Percentiles rank a stretch among this genome's conserved stretches.
phyloP scores from a whole-genome alignment of 2,797 vertebrate genomes.

The Aulostomus chinensis region DNA sequence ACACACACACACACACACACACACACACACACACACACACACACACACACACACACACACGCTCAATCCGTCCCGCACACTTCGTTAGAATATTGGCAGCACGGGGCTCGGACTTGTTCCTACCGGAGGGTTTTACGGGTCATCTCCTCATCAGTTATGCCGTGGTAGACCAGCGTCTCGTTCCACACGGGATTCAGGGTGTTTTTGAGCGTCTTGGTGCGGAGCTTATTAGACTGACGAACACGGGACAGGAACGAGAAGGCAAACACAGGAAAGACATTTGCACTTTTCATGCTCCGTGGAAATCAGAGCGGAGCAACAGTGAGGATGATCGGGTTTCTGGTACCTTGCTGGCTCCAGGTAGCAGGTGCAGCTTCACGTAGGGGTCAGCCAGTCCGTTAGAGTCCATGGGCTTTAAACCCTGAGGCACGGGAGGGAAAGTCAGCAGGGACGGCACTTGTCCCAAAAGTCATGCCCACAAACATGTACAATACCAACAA shows the following conservation, averaged over 20 bases:
- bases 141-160: constrained; percentile 95
- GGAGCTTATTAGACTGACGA: constrained; percentile 95
- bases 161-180: no score
- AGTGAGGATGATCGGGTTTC: no score
- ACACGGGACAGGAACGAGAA: no score
- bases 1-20: no score
- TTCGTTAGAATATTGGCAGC: no score
- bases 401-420: constrained; percentile 96
- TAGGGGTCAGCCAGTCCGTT: constrained; percentile 95
- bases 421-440: constrained; percentile 69
- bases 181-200: constrained; percentile 92
- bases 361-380: constrained; percentile 94
- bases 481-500: not conserved
- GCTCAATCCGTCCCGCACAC: no score
- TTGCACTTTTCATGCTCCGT: no score
- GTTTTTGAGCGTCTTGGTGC: constrained; percentile 92
- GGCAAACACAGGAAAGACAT: no score
- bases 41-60: no score
- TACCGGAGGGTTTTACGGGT: constrained; percentile 91
- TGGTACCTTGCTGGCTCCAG: constrained; percentile 97
- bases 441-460: not conserved
- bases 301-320: no score
- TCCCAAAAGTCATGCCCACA: not conserved
- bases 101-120: not conserved
- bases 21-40: no score